Evolutionary conservation across 2,797 vertebrate genomes (phyloP), one percentile per base, ranked within the genome.

Genomic region (Phalanger gymnotis): DNA sequence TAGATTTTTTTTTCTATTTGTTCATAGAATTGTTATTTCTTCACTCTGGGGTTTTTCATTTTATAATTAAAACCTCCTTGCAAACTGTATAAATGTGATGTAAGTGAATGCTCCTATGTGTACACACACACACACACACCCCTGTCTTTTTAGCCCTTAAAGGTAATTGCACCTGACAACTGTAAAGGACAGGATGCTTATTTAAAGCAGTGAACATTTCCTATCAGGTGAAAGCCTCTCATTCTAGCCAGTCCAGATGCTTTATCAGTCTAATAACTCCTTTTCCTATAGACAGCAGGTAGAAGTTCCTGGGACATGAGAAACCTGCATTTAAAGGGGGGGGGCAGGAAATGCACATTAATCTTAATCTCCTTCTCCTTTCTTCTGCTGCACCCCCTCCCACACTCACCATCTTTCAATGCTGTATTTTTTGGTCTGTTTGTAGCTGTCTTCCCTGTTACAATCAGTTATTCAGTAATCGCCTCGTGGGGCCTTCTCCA

Each of bases 11-110:
- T 97, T 97, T 94, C 92, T 97, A 0, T 53, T 96, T 97, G 9
- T 96, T 94, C 93, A 47, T 94, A 89, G 94, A 96, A 96, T 95
- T 22, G 91, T 92, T 96, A 95, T 97, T 96, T 97, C 93, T 95
- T 91, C 92, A 91, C 91, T 94, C 94, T 90, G 56, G 58, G 51
- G 93, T 54, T 89, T 97, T 98, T 95, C 56, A 40, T 97, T 97
- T 98, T 97, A 96, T 96, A 97, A 98, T 98, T 97, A 98, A 97
- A 97, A 97, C 92, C 73, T 91, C 58, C 94, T 95, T 95, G 94
- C 92, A 93, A 97, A 95, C 92, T 93, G 94, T 96, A 58, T 54
- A 98, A 96, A 93, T 97, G 91, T 94, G 91, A 93, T 97, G 54
- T 53, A 51, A 97, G 94, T 66, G 73, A 97, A 95, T 91, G 96